Evolutionary conservation across 2,113 vertebrate species (phyloP).

Genomic region (Equus przewalskii): DNA sequence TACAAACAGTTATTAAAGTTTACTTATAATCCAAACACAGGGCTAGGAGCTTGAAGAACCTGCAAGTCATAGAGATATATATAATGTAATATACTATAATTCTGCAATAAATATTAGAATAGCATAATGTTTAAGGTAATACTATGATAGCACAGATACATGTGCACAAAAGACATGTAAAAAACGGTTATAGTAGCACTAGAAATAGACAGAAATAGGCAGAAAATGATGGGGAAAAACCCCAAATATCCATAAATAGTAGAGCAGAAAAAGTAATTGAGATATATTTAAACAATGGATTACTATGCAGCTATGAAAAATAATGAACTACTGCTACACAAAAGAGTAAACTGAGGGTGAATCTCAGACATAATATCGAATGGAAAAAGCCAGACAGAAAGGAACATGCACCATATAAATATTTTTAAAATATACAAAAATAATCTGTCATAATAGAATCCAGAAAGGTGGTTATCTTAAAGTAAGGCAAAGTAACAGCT

Average conservation of each 20-base stretch:
- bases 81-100: not conserved
- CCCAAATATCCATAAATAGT: not conserved
- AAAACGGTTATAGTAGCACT: not conserved
- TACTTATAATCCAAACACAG: not conserved
- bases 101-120: not conserved
- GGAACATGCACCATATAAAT: not conserved
- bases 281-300: not conserved
- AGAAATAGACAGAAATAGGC: not conserved
- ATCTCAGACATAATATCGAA: not conserved
- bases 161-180: not conserved
- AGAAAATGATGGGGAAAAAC: not conserved
- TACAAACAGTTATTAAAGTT: not conserved
- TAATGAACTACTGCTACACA: not conserved
- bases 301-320: not conserved
- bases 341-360: not conserved
- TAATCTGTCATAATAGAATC: not conserved
- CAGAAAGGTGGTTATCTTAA: not conserved
- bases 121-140: not conserved
- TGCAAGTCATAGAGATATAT: not conserved
- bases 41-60: not conserved
- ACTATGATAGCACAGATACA: not conserved
- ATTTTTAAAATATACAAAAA: not conserved
- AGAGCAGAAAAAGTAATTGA: not conserved
- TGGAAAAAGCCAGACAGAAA: not conserved
- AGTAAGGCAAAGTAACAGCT: not conserved